Evolutionary conservation across 2,888 invertebrate genomes (phyloP), one percentile per base, ranked within the genome.

Genomic region (Lottia scabra): DNA sequence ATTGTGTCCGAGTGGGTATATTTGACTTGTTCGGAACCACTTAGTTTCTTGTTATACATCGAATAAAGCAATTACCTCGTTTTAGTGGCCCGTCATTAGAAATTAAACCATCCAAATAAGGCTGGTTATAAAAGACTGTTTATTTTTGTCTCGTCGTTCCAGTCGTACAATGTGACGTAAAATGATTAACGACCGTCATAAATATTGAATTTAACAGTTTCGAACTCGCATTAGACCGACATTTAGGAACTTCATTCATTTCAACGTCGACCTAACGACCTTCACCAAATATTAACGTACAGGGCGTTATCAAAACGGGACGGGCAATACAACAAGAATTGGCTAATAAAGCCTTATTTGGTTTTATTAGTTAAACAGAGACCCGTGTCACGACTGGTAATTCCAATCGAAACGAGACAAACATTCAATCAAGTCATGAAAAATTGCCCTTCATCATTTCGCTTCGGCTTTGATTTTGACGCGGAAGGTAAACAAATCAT

Each of bases 11-110:
- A n/a, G 72, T 48, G 56, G 56, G 45, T 64, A 63, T 63, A 71
- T 44, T 63, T 44, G 44, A 46, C 44, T 16, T 38, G 63, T 65
- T 67, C 67, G 65, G 38, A 63, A 68, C 62, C 68, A 77, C 74
- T 79, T 79, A 75, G 71, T 74, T 72, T 62, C 71, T 72, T 74
- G 79, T 79, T 79, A 77, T 79, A 77, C 79, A 79, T 79, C 77
- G 77, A 79, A 79, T 79, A 74, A 75, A 74, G 75, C 79, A 77
- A 79, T 79, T 79, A 79, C 75, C 75, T 45, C 73, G 67, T 75
- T 75, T 78, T 75, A 70, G 68, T 69, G 68, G 70, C 63, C 44
- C 38, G 68, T 67, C 72, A 71, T 67, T 10, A 38, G 38, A 38
- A 38, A 38, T 38, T 38, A 38, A 38, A 38, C 38, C 38, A 10